A percentile compares a stretch with the other conserved stretches of the same genome.
Evolutionary conservation across 2,888 invertebrate species (phyloP).

Genomic region (Cerastis rubricosa): DNA sequence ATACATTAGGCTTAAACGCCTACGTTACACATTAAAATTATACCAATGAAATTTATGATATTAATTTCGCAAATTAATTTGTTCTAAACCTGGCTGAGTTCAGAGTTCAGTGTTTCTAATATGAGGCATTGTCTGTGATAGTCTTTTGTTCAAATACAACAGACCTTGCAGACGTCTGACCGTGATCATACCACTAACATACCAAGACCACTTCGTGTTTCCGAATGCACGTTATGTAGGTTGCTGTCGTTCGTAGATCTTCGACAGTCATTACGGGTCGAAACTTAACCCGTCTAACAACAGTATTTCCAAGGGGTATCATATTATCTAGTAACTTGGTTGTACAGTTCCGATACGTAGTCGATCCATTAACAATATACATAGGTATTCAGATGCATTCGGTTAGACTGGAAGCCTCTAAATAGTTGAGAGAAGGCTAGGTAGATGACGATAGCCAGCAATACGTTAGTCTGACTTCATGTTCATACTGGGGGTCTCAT

Average conservation of each 20-base stretch:
- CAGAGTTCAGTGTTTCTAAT: constrained; percentile 5
- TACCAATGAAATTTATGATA: constrained; percentile 8
- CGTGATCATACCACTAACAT: background rate
- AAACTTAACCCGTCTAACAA: background rate
- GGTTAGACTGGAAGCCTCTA: background rate
- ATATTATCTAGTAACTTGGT: background rate
- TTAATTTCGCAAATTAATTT: constrained; percentile 3
- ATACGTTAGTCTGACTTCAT: background rate
- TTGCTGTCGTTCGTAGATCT: background rate
- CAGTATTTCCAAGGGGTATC: background rate
- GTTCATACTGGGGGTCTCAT: background rate
- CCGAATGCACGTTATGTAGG: background rate
- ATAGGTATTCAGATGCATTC: background rate
- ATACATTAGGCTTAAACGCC: constrained; percentile 23
- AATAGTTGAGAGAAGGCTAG: background rate
- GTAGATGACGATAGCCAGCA: background rate
- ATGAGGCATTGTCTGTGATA: background rate
- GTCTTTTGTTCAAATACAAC: background rate
- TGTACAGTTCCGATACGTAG: background rate
- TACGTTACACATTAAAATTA: constrained; percentile 19
- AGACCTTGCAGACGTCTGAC: background rate
- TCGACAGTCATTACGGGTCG: background rate
- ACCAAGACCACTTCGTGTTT: background rate
- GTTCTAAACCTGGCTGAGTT: background rate
- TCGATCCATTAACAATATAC: background rate